Evolutionary conservation across 2,797 vertebrate species (phyloP), one percentile per base, ranked within the genome.

Genomic region (Mormyrus hasselquistii): DNA sequence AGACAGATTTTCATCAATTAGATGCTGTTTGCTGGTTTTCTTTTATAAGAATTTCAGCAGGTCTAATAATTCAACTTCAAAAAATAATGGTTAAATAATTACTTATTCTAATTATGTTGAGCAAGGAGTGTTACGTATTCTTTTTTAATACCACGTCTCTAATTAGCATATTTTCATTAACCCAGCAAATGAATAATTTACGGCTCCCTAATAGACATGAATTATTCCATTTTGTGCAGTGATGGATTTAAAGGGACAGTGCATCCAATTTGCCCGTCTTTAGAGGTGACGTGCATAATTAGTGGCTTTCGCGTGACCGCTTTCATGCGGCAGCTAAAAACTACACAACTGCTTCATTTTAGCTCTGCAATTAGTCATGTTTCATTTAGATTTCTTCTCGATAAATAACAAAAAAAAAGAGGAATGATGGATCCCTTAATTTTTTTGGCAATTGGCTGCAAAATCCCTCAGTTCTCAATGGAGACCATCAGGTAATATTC

Each of bases 101-200:
- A 95, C 94, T 95, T 95, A 94, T 96, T 95, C 93, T 96, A 97
- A 97, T 97, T 96, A 96, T 95, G 96, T 96, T 93, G 94, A 94
- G 93, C 92, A 95, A 95, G 94, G 93, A 96, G 95, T 95, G 95
- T 94, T 95, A 95, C 96, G 95, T 96, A 94, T 96, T 96, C 90
- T 89, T 87, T 89, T 93, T 96, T 91, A 94, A 96, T 94, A 94
- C 93, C 92, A 94, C 95, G 94, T 95, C 93, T 93, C 93, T 96
- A 96, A 97, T 98, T 97, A 97, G 92, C 95, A 96, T 98, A 97
- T 97, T 97, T 97, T 96, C 95, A 97, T 97, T 97, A 97, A 97
- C 96, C 93, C 93, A 94, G 94, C 90, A 95, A 95, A 95, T 96
- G 92, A 97, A 97, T 97, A 95, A 97, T 97, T 97, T 96, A 97